Evolutionary conservation across 1,140 invertebrate species (phyloP).

Genomic region (Drosophila punjabiensis): DNA sequence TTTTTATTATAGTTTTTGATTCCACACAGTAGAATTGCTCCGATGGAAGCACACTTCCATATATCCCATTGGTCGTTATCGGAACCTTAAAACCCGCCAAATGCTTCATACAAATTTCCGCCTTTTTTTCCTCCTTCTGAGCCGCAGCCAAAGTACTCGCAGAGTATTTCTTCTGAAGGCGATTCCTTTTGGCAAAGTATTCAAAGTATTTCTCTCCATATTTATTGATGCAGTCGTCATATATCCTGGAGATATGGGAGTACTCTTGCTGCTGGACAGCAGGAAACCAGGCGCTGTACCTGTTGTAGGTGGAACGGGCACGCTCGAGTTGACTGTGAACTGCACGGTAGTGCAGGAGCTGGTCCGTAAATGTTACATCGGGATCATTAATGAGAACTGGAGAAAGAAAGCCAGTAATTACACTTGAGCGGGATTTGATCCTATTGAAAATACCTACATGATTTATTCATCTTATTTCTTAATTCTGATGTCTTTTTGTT

Average conservation of each 20-base stretch:
- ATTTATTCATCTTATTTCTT: neutral
- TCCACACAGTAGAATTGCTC: neutral
- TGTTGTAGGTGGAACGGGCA: constrained; percentile 9
- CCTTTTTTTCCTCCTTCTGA: neutral
- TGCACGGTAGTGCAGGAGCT: constrained; percentile 29
- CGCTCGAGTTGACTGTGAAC: constrained; percentile 1
- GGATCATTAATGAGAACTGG: neutral
- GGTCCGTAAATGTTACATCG: constrained; percentile 29
- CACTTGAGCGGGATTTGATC: too few relatives aligned
- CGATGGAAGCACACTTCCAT: constrained; percentile 41
- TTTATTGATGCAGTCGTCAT: constrained; percentile 23
- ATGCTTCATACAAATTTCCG: constrained; percentile 16
- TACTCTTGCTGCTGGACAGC: constrained; percentile 18
- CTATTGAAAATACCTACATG: neutral
- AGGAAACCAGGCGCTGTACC: constrained; percentile 37
- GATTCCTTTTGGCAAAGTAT: constrained; percentile 24
- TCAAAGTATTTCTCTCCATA: constrained; percentile 39
- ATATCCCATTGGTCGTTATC: constrained; percentile 43
- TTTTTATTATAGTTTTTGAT: neutral
- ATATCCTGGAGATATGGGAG: constrained; percentile 20
- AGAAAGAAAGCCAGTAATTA: neutral
- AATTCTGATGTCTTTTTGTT: neutral
- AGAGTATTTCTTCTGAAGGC: neutral
- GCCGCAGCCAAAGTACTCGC: neutral
- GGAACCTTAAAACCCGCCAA: constrained; percentile 25